Conservation (phyloP, 2,888 invertebrate species). For the Caenorhabditis becei region DNA sequence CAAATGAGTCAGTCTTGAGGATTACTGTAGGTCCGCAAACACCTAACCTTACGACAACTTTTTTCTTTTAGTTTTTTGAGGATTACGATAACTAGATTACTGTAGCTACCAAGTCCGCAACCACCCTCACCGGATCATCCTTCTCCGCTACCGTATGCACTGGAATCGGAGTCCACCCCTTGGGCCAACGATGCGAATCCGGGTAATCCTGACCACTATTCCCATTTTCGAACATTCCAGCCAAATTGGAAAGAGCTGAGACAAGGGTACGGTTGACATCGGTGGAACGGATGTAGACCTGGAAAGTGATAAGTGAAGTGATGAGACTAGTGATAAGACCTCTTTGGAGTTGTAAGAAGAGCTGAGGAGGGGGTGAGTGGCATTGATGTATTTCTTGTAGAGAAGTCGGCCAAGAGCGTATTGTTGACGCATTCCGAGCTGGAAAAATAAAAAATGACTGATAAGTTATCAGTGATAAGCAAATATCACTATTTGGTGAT, state of each 20-base stretch:
- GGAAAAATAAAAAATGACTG: conserved; percentile 24
- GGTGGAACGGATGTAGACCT: conserved; percentile 82
- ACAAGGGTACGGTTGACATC: conserved; percentile 84
- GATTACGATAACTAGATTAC: too few species aligned
- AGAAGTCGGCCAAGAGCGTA: conserved; percentile 73
- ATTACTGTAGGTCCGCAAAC: too few species aligned
- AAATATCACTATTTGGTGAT: background rate
- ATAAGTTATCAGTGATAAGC: background rate
- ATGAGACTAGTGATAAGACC: conserved; percentile 36
- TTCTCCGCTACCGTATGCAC: conserved; percentile 73
- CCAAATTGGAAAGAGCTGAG: conserved; percentile 90
- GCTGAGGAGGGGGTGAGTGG: conserved; percentile 57
- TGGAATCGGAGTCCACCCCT: conserved; percentile 76
- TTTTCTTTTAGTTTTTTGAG: too few species aligned
- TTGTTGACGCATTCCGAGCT: conserved; percentile 80
- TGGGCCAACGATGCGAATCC: conserved; percentile 69
- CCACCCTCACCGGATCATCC: conserved; percentile 70
- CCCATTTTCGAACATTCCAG: conserved; percentile 86
- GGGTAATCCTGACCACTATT: conserved; percentile 71
- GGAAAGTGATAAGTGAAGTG: background rate
- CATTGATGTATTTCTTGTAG: conserved; percentile 68
- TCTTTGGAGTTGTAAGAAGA: conserved; percentile 68
- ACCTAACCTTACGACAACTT: too few species aligned
- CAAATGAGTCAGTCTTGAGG: too few species aligned
- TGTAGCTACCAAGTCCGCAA: too few species aligned